phyloP scores from a whole-genome alignment of 2,797 vertebrate species.

The Peromyscus aztecus region DNA sequence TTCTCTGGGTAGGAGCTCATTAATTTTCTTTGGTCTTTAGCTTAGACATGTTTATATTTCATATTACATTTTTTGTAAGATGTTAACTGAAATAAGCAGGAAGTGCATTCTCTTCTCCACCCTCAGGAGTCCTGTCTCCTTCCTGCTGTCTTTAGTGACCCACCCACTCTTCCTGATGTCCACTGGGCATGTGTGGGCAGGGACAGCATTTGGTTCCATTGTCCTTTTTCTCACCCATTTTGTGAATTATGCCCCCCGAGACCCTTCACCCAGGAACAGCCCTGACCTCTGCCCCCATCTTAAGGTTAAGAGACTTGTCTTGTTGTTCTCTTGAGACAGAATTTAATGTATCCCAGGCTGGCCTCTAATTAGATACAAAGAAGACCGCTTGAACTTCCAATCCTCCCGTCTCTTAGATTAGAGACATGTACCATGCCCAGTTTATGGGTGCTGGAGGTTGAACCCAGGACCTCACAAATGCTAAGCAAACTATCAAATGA shows the following conservation, averaged over 20 bases:
- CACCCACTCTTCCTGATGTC: too few relatives aligned
- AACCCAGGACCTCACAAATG: not conserved
- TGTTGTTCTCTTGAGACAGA: not conserved
- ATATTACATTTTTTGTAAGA: not conserved
- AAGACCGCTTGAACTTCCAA: accelerated
- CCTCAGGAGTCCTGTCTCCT: not conserved
- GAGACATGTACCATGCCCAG: not conserved
- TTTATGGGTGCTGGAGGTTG: too few relatives aligned
- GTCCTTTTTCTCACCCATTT: not conserved
- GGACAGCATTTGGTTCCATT: not conserved
- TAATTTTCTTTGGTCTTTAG: not conserved
- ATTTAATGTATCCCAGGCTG: not conserved
- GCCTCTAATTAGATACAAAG: not conserved
- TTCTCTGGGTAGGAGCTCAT: not conserved
- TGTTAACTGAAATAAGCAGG: not conserved
- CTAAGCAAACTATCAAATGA: not conserved
- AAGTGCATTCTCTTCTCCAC: not conserved
- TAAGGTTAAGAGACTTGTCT: not conserved
- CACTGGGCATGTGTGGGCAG: not conserved
- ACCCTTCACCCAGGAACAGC: not conserved
- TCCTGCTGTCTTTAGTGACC: not conserved
- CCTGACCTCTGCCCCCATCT: not conserved
- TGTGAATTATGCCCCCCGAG: not conserved
- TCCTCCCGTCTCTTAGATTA: too few relatives aligned
- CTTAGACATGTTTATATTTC: not conserved